Percentiles rank a stretch among this genome's conserved stretches.
phyloP scores from a whole-genome alignment of 2,113 vertebrate genomes.

The Notarius quadriscutis region DNA sequence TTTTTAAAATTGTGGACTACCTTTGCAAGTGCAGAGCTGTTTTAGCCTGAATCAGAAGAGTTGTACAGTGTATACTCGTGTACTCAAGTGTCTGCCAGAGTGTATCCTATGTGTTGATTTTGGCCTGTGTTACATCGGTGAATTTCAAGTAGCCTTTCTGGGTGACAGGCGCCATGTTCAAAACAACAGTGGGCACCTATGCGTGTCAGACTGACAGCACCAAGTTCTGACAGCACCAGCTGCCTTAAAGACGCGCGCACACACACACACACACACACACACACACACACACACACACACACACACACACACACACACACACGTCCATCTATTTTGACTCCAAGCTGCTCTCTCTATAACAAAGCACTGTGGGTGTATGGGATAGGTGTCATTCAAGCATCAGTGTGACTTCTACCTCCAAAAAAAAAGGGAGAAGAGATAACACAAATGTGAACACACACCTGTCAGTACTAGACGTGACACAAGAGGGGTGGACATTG shows the following conservation, averaged over 20 bases:
- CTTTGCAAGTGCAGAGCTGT: constrained; percentile 19
- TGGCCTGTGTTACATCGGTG: constrained; percentile 37
- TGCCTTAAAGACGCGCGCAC: constrained; percentile 52
- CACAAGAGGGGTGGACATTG: not conserved
- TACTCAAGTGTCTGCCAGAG: not conserved
- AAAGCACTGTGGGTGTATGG: constrained; percentile 20
- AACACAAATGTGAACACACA: constrained; percentile 42
- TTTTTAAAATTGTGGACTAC: not conserved
- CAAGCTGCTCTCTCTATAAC: constrained; percentile 24
- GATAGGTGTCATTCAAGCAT: constrained; percentile 68
- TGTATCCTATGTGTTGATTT: constrained; percentile 37
- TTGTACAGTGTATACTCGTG: not conserved
- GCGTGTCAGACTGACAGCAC: constrained; percentile 47
- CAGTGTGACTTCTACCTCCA: constrained; percentile 43
- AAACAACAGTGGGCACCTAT: constrained; percentile 43
- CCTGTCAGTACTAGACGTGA: constrained; percentile 38
- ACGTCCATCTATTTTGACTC: constrained; percentile 6
- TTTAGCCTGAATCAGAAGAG: constrained; percentile 19
- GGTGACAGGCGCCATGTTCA: constrained; percentile 44
- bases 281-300: constrained; percentile 45
- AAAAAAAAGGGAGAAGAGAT: constrained; percentile 54
- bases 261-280: constrained; percentile 44
- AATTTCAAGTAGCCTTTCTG: constrained; percentile 47
- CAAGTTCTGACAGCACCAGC: constrained; percentile 35
- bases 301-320: constrained; percentile 56